Base-by-base conservation (phyloP, 2,888 invertebrate genomes). In the Drosophila ochracea region DNA sequence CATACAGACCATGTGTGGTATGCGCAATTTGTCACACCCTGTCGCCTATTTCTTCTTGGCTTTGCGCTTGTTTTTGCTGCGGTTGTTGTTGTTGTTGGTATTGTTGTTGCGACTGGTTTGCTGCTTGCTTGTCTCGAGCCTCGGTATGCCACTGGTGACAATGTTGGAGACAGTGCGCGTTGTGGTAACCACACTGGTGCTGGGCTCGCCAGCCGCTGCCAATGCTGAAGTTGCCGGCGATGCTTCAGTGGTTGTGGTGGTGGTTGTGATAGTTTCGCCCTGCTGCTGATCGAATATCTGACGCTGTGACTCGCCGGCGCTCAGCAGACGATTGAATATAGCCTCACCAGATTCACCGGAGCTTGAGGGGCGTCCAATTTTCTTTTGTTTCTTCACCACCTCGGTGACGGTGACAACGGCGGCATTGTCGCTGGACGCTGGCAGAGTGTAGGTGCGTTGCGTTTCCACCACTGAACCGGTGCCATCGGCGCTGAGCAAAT, bases 61-160 rank as follows among this genome's bases (percentile, higher is more conserved):
- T 63, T 89, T 91, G 64, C 91, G 89, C 77, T 91, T 91, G 78
- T 89, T 89, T 73, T 91, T 91, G 75, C 68, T 73, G 54, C 88
- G 84, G 70, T 83, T 89, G 75, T 72, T 83, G 74, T 73, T 74
- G 54, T 64, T 76, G 52, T 66, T 76, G 65, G 60, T 76, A 62
- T 57, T 77, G 58, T 35, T 76, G 61, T 35, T 72, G 65, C 80
- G 81, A 60, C 43, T 65, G 60, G 52, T 54, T 62, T 57, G 57
- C 59, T 75, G 80, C 70, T 75, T 83, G 71, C 21, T 60, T 21
- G 78, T 67, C 64, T 78, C 83, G 10, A 84, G 82, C 59, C 90
- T 69, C 64, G 92, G 92, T 80, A 92, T 92, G 69, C 92, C 92
- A 77, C 93, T 92, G 74, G 92, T 92, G 74, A 91, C 90, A 71